Evolutionary conservation across 2,888 invertebrate species (phyloP).

Genomic region (Noctua janthe): DNA sequence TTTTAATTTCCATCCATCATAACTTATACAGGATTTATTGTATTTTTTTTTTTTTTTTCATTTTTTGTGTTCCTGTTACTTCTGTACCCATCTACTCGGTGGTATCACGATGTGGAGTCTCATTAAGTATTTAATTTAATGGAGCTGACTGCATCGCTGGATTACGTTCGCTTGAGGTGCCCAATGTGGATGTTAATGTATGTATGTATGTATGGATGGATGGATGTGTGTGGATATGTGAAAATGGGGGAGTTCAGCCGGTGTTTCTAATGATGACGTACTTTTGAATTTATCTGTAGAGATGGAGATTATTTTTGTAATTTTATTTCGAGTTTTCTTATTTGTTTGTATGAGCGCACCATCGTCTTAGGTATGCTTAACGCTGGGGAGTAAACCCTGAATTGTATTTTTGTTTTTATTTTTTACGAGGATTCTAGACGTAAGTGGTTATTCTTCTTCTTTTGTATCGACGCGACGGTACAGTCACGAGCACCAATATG

Average conservation of each 20-base stretch:
- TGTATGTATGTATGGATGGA: constrained; percentile 26
- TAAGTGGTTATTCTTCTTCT: constrained; percentile 31
- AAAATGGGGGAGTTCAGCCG: not conserved
- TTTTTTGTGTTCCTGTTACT: not conserved
- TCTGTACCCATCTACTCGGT: constrained; percentile 4
- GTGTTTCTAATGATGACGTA: constrained; percentile 2
- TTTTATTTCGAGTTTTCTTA: not conserved
- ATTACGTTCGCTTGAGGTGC: constrained; percentile 52
- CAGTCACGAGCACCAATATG: too few species aligned
- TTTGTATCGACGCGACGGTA: not conserved
- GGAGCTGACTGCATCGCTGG: constrained; percentile 61
- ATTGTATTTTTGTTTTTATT: too few species aligned
- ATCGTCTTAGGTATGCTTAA: not conserved
- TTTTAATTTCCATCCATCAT: not conserved
- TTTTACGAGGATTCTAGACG: constrained; percentile 41
- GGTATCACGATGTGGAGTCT: constrained; percentile 37
- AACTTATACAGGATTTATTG: too few species aligned
- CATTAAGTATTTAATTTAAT: constrained; percentile 68
- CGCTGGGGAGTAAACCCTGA: too few species aligned
- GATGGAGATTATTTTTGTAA: constrained; percentile 18
- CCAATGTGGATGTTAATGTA: constrained; percentile 49
- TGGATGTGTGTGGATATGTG: not conserved
- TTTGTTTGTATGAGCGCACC: not conserved
- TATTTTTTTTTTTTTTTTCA: not conserved
- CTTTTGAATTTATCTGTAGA: not conserved